A percentile compares a stretch with the other conserved stretches of the same genome.
These are phyloP conservation scores for Phalloptychus januarius DNA, from an alignment of 2,797 vertebrate species.

Conservation along the genomic window DNA sequence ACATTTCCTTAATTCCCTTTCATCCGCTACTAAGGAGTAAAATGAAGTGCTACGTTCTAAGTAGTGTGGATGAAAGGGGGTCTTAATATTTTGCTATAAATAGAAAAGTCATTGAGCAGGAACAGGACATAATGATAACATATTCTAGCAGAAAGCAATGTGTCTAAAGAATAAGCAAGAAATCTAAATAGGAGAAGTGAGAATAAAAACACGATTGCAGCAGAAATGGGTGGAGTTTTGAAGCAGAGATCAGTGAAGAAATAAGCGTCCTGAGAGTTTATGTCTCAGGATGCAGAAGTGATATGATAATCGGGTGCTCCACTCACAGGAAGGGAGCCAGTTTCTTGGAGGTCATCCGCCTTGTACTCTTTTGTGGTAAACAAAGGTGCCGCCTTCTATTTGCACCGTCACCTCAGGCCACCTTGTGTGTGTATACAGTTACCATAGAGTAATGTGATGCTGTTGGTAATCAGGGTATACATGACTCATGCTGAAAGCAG, in stretches of 20 bases:
- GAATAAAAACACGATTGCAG: background rate
- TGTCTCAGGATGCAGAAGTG: constrained; percentile 28
- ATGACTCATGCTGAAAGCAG: constrained; percentile 59
- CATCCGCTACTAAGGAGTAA: constrained; percentile 33
- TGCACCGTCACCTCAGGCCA: constrained; percentile 37
- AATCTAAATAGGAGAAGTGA: constrained; percentile 15
- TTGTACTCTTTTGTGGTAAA: constrained; percentile 3
- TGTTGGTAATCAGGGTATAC: constrained; percentile 42
- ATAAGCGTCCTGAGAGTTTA: constrained; percentile 13
- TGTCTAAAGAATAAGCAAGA: background rate
- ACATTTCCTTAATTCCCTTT: constrained; percentile 60
- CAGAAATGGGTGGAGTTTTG: constrained; percentile 25
- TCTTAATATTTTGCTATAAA: constrained; percentile 50
- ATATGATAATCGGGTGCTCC: constrained; percentile 36
- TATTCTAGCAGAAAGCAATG: constrained; percentile 1
- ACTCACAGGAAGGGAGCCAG: background rate
- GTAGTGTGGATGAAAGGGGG: constrained; percentile 42
- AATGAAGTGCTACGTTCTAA: constrained; percentile 11
- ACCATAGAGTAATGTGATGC: constrained; percentile 30
- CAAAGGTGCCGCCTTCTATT: constrained; percentile 17
- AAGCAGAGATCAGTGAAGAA: constrained; percentile 39
- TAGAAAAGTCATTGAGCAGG: constrained; percentile 21
- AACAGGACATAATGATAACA: constrained; percentile 6
- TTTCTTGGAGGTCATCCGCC: background rate
- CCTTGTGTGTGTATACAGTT: constrained; percentile 40